Conservation (phyloP, 1,140 invertebrate species). For the Hermetia illucens region DNA sequence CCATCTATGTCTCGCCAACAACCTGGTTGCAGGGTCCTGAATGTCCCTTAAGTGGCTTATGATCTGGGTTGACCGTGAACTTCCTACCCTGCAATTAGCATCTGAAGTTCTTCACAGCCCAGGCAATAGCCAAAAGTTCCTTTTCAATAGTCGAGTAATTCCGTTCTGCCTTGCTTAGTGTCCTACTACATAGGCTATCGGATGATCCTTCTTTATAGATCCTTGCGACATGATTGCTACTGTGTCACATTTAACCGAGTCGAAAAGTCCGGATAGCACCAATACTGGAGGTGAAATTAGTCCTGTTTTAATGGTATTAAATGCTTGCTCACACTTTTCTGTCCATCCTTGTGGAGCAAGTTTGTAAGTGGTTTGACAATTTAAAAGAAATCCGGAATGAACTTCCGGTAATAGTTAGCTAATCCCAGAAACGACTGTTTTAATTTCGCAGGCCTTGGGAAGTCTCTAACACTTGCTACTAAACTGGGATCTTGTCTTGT, state of each 20-base stretch:
- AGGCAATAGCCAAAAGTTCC: conserved; percentile 23
- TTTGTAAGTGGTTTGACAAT: conserved; percentile 2
- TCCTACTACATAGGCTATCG: conserved; percentile 15
- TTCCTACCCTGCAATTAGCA: conserved; percentile 18
- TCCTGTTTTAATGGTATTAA: too few relatives aligned
- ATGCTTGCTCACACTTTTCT: too few relatives aligned
- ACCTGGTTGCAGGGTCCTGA: too few relatives aligned
- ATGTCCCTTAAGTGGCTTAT: conserved; percentile 28
- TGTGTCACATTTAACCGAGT: too few relatives aligned
- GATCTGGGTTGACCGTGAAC: conserved; percentile 18
- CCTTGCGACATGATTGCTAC: conserved; percentile 20
- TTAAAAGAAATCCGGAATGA: conserved; percentile 10
- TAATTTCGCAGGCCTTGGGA: conserved; percentile 9
- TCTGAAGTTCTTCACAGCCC: conserved; percentile 28
- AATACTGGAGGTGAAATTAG: too few relatives aligned
- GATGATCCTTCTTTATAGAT: conserved; percentile 10
- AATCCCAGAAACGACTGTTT: conserved; percentile 11
- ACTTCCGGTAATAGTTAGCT: conserved; percentile 8
- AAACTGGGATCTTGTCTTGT: conserved; percentile 11
- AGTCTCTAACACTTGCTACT: conserved; percentile 7
- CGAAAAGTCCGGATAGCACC: too few relatives aligned
- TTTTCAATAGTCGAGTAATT: conserved; percentile 17
- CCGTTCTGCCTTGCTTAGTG: conserved; percentile 12
- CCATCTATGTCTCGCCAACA: too few relatives aligned
- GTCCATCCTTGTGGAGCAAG: conserved; percentile 1